Percentiles rank a stretch among this genome's conserved stretches.
These are phyloP conservation scores for Pseudomyrmex concolor DNA, from an alignment of 1,140 invertebrate species.

Conservation along the genomic window DNA sequence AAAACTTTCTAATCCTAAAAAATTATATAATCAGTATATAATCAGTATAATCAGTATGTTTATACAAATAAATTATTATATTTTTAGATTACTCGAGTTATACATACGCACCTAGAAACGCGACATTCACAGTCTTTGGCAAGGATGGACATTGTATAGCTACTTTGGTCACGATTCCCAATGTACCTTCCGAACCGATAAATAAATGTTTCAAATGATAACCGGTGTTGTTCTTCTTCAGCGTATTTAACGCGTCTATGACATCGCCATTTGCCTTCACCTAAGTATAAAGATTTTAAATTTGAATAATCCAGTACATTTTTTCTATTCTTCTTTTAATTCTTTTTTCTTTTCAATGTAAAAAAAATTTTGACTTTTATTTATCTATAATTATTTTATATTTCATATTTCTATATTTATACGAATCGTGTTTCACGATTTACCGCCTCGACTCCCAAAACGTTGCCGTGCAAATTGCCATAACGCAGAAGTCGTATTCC, in stretches of 20 bases:
- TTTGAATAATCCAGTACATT: background rate
- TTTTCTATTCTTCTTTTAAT: background rate
- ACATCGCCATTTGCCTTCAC: conserved; percentile 96
- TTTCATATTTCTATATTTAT: background rate
- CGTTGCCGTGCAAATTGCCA: conserved; percentile 96
- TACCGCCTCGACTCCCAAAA: conserved; percentile 97
- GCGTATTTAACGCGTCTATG: conserved; percentile 92
- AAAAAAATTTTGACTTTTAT: conserved; percentile 17
- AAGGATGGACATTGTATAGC: conserved; percentile 94
- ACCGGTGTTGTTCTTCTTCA: conserved; percentile 99
- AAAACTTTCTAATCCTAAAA: conserved; percentile 90
- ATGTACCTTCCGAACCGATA: conserved; percentile 98
- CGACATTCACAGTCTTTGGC: conserved; percentile 92
- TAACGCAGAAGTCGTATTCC: conserved; percentile 97
- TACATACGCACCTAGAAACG: conserved; percentile 92
- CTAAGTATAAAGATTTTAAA: conserved; percentile 79
- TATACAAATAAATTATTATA: background rate
- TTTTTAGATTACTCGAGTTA: background rate
- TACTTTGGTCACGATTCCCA: conserved; percentile 97
- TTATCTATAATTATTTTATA: background rate
- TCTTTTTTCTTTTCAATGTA: too few relatives aligned
- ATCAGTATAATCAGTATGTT: too few relatives aligned
- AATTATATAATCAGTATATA: conserved; percentile 22
- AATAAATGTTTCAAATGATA: conserved; percentile 98
- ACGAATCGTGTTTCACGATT: conserved; percentile 71